Percentiles rank a stretch among this genome's conserved stretches.
Evolutionary conservation across 2,113 vertebrate species (phyloP).

Genomic region (Phylloscopus whistleri): DNA sequence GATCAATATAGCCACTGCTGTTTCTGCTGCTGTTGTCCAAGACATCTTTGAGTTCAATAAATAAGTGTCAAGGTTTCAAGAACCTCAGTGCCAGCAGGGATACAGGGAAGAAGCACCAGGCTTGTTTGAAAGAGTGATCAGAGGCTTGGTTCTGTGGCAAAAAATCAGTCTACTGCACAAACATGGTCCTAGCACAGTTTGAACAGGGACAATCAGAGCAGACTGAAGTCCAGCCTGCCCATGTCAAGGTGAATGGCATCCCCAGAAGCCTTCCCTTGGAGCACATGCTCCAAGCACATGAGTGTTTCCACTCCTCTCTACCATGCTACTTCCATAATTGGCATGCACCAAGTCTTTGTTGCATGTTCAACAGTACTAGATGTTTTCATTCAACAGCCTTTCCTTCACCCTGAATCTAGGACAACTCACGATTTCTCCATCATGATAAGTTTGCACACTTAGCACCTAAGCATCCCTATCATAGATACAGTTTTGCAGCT

Average conservation of each 20-base stretch:
- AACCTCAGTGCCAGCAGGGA: neutral
- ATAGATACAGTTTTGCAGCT: neutral
- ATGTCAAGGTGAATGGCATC: neutral
- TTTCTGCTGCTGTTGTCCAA: neutral
- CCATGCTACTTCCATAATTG: neutral
- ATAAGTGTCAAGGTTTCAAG: neutral
- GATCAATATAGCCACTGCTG: neutral
- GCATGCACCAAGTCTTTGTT: neutral
- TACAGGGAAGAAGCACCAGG: neutral
- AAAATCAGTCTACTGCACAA: neutral
- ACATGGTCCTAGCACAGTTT: neutral
- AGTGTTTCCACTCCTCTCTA: neutral
- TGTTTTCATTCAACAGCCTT: neutral
- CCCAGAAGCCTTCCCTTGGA: neutral
- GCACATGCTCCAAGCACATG: neutral
- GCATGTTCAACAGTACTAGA: neutral
- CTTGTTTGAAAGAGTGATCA: neutral
- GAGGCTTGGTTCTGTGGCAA: neutral
- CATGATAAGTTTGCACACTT: neutral
- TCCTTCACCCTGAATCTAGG: neutral
- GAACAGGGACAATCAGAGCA: neutral
- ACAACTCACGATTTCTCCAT: neutral
- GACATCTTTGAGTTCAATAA: neutral
- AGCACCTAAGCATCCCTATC: neutral
- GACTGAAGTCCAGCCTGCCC: neutral